Percentiles rank a stretch among this genome's conserved stretches.
Evolutionary conservation across 2,797 vertebrate species (phyloP).

Genomic region (Sebastes diploproa): DNA sequence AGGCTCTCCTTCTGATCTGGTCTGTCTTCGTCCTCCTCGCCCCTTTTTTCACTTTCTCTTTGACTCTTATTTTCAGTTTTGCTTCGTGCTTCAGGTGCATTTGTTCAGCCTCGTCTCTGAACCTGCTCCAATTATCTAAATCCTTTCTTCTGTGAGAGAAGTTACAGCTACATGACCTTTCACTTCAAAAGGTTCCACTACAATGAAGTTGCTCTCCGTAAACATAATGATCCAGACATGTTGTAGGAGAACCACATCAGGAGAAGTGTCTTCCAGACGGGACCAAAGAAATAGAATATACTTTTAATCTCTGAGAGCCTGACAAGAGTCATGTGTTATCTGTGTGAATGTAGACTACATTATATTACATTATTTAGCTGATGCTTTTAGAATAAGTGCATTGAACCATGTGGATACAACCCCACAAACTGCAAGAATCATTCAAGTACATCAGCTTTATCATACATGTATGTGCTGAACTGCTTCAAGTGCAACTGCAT

Average conservation of each 20-base stretch:
- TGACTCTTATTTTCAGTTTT: background rate
- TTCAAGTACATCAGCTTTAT: too few relatives aligned
- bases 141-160: slow-evolving; percentile 59
- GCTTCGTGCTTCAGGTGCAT: slow-evolving; percentile 9
- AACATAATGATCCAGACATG: background rate
- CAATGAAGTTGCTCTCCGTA: background rate
- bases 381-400: background rate
- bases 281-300: background rate
- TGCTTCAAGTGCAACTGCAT: background rate
- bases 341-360: background rate
- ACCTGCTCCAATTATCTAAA: slow-evolving; percentile 44
- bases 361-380: too few relatives aligned
- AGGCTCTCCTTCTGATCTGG: slow-evolving; percentile 10
- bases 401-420: background rate
- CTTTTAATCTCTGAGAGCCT: background rate
- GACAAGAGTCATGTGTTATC: background rate
- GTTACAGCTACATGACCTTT: slow-evolving; percentile 28
- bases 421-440: too few relatives aligned
- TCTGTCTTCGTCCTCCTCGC: background rate
- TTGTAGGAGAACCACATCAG: background rate
- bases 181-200: slow-evolving; percentile 41
- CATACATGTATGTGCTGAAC: background rate
- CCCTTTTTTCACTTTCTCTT: background rate
- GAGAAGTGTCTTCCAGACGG: background rate
- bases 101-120: slow-evolving; percentile 23